Percentiles rank a stretch among this genome's conserved stretches.
Evolutionary conservation across 2,797 vertebrate genomes (phyloP).

Genomic region (Petrocephalus sullivani): DNA sequence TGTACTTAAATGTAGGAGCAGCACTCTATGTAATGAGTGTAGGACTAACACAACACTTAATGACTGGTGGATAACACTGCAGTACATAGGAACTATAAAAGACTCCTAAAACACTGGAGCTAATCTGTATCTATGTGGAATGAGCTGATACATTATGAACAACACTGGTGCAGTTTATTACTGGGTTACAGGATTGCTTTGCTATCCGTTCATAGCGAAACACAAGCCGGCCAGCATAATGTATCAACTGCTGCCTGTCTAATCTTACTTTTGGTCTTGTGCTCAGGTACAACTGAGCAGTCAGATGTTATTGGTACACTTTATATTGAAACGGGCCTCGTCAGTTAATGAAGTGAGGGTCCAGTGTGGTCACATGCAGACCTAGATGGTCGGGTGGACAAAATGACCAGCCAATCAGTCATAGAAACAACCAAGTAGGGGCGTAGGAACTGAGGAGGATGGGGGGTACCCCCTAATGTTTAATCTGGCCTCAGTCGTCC

Average conservation of each 20-base stretch:
- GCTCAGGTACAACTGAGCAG: not conserved
- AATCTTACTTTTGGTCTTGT: not conserved
- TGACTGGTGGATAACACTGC: not conserved
- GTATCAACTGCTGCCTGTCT: not conserved
- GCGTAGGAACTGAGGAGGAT: not conserved
- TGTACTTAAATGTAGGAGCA: not conserved
- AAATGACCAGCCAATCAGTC: not conserved
- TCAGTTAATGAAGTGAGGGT: not conserved
- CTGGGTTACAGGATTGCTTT: not conserved
- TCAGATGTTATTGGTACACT: not conserved
- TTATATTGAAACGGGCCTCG: not conserved
- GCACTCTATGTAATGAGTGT: not conserved
- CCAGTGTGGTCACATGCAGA: not conserved
- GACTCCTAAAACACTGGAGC: not conserved
- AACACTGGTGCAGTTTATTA: not conserved
- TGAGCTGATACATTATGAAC: not conserved
- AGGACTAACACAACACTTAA: not conserved
- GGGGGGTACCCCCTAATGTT: not conserved
- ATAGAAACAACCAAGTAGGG: not conserved
- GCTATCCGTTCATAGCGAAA: not conserved
- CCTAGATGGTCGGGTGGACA: not conserved
- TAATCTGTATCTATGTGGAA: not conserved
- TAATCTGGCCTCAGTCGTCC: too few species aligned
- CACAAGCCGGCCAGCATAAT: not conserved
- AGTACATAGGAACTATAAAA: not conserved